A percentile compares a stretch with the other conserved stretches of the same genome.
Conservation (phyloP, 2,888 invertebrate species). For the Odontocolon sp. region DNA sequence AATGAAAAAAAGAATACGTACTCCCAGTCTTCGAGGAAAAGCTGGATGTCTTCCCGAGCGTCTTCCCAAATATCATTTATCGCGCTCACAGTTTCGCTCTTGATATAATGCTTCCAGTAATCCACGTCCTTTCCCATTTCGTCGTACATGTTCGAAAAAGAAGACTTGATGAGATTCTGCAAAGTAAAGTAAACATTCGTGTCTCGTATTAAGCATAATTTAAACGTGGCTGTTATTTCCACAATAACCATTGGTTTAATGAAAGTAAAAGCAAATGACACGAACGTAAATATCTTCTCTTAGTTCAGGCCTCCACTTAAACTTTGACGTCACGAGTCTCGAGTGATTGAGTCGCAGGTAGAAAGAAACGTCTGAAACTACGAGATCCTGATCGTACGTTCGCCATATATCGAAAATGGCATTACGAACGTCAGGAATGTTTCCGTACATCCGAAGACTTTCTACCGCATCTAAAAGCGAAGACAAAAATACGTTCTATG, state of each 20-base stretch:
- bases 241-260: too few relatives aligned
- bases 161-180: conserved; percentile 80
- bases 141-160: conserved; percentile 81
- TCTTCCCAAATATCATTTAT: conserved; percentile 88
- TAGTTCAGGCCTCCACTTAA: conserved; percentile 90
- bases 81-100: conserved; percentile 87
- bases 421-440: conserved; percentile 89
- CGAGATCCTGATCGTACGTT: conserved; percentile 88
- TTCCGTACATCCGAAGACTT: conserved; percentile 88
- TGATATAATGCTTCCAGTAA: conserved; percentile 86
- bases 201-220: not conserved
- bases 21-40: conserved; percentile 88
- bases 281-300: conserved; percentile 84
- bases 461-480: conserved; percentile 84
- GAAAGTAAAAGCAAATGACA: not conserved
- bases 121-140: conserved; percentile 81
- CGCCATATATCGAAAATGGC: conserved; percentile 90
- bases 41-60: conserved; percentile 86
- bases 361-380: conserved; percentile 89
- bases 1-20: conserved; percentile 71
- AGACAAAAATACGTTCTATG: too few relatives aligned
- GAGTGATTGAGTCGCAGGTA: conserved; percentile 93
- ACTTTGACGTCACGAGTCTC: conserved; percentile 88
- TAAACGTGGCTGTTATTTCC: too few relatives aligned
- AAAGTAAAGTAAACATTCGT: not conserved